Base-by-base conservation (phyloP, 2,888 invertebrate genomes). In the Panorpa germanica region DNA sequence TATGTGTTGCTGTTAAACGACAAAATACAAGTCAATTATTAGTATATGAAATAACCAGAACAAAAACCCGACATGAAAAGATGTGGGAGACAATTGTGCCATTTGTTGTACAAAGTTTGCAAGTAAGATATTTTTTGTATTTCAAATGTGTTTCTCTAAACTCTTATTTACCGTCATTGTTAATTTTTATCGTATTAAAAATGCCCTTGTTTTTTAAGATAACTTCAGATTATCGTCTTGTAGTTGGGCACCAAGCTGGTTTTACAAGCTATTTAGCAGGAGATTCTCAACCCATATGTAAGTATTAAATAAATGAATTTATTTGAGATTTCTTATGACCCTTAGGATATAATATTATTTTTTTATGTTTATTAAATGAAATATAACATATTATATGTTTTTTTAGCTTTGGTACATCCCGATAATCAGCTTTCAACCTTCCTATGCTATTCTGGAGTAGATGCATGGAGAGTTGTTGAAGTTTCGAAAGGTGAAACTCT, bases 21-120 rank as follows among this genome's bases (percentile, higher is more conserved):
- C n/a, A n/a, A n/a, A n/a, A n/a, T n/a, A n/a, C n/a, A n/a, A n/a
- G n/a, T n/a, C n/a, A n/a, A n/a, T 76, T 88, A 40, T 71, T 77
- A 43, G 76, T 88, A 43, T 88, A 83, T 57, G 85, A 88, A 63
- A 77, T 90, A 40, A 86, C 83, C 9, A 70, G 88, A 42, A 81
- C 81, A 11, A 76, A 81, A 45, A 70, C 72, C 30, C 64, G 88
- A 27, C 77, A 86, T 43, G 71, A 75, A 43, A 69, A 80, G 40
- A 61, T 85, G 31, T 70, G 82, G 25, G 90, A 91, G 54, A 65
- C 91, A 39, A 68, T 75, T 41, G 65, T 81, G 45, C 73, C 76
- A 11, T 74, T 74, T 28, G 66, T 65, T 50, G 71, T 83, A 45
- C 69, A 81, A 64, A 73, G 70, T 34, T 50, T 81, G 37, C 72